These are phyloP conservation scores for Thereva nobilitata DNA, from an alignment of 2,888 invertebrate species.

Conservation along the genomic window DNA sequence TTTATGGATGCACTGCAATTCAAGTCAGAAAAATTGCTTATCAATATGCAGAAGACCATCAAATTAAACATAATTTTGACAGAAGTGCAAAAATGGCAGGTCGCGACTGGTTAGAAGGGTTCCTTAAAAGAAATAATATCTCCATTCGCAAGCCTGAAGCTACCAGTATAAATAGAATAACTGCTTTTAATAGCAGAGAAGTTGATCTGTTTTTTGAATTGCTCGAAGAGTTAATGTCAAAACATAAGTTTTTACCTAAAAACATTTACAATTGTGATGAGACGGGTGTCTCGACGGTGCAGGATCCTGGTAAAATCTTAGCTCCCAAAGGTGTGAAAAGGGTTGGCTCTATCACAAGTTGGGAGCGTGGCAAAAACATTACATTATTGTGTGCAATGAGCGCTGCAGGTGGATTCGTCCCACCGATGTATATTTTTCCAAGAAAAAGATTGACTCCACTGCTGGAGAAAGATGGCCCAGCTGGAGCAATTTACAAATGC, in stretches of 20 bases:
- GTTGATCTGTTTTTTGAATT: slow-evolving; percentile 26
- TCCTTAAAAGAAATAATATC: background rate
- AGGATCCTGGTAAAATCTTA: slow-evolving; percentile 27
- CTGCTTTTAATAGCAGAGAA: slow-evolving; percentile 22
- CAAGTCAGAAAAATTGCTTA: no score
- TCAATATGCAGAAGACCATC: no score
- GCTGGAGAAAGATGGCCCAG: slow-evolving; percentile 48
- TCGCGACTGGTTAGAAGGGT: slow-evolving; percentile 1
- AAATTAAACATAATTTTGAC: background rate
- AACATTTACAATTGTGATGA: slow-evolving; percentile 34
- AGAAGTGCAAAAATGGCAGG: background rate
- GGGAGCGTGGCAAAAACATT: slow-evolving; percentile 44
- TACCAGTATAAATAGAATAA: slow-evolving; percentile 26
- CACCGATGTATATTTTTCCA: slow-evolving; percentile 50
- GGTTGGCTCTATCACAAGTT: slow-evolving; percentile 30
- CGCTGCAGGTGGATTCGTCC: slow-evolving; percentile 47
- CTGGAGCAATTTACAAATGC: slow-evolving; percentile 42
- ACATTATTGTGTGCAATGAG: slow-evolving; percentile 48
- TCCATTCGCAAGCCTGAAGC: slow-evolving; percentile 27
- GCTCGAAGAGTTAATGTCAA: slow-evolving; percentile 11
- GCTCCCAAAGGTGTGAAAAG: slow-evolving; percentile 33
- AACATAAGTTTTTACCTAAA: slow-evolving; percentile 13
- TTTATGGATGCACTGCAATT: no score
- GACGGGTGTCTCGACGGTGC: slow-evolving; percentile 33
- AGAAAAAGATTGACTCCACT: slow-evolving; percentile 47